Evolutionary conservation across 2,113 vertebrate species (phyloP).

Genomic region (Scolopax mira): DNA sequence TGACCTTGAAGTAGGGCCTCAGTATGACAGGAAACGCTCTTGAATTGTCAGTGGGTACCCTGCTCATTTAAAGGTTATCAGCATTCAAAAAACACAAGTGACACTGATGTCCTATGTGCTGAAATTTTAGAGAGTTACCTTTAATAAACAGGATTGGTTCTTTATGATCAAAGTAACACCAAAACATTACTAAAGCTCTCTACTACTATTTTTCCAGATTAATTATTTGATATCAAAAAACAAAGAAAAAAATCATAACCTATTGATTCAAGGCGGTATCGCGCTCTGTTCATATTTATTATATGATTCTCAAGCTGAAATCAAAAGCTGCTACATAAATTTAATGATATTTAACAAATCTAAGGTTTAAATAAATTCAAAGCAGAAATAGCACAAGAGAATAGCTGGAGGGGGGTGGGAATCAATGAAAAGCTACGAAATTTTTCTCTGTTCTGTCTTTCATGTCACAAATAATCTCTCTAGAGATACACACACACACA

Average conservation of each 20-base stretch:
- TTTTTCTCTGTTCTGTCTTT: conserved; percentile 3
- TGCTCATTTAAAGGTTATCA: not conserved
- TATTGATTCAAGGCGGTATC: not conserved
- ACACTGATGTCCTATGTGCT: not conserved
- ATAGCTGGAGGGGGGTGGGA: not conserved
- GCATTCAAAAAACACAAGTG: not conserved
- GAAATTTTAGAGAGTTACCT: not conserved
- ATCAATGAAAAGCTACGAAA: conserved; percentile 24
- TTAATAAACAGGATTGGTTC: not conserved
- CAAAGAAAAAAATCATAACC: not conserved
- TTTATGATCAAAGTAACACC: not conserved
- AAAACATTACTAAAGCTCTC: not conserved
- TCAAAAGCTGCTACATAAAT: not conserved
- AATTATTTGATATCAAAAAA: not conserved
- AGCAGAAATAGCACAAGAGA: not conserved
- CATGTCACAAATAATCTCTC: conserved; percentile 34
- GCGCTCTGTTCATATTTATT: not conserved
- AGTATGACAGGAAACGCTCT: not conserved
- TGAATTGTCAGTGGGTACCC: not conserved
- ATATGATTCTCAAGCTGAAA: not conserved
- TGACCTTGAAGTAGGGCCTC: not conserved
- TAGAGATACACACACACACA: not conserved
- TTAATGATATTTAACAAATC: conserved; percentile 4
- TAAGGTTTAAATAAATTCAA: conserved; percentile 18
- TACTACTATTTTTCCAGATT: not conserved